Evolutionary conservation across 53 echinoderm and acorn worm species (phyloP).

Genomic region (Echinarachnius parma): DNA sequence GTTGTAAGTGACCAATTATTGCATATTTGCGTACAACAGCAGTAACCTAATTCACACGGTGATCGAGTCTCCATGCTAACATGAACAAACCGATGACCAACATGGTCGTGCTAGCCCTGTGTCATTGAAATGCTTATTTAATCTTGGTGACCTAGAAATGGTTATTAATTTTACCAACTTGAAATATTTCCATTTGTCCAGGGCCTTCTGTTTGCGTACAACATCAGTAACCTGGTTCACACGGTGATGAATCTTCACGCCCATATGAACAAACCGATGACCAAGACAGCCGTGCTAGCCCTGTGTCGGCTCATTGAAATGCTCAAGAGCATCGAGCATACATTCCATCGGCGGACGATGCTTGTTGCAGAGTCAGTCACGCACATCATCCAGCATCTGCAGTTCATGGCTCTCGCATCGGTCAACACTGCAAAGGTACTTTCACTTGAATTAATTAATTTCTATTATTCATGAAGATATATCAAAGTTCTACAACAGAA

Average conservation of each 20-base stretch:
- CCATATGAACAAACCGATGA: conserved; percentile 94
- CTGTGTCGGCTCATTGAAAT: conserved; percentile 92
- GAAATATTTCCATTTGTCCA: conserved; percentile 38
- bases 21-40: conserved; percentile 91
- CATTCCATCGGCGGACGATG: conserved; percentile 96
- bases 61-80: conserved; percentile 95
- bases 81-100: conserved; percentile 96
- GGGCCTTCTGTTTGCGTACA: conserved; percentile 91
- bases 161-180: neutral
- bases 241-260: conserved; percentile 97
- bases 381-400: conserved; percentile 92
- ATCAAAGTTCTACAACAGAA: too few species aligned
- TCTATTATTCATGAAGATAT: too few species aligned
- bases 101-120: conserved; percentile 88
- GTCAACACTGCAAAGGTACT: conserved; percentile 91
- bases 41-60: conserved; percentile 81
- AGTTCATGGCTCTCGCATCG: conserved; percentile 85
- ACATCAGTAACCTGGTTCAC: conserved; percentile 81
- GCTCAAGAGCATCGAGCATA: conserved; percentile 96
- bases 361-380: conserved; percentile 94
- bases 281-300: conserved; percentile 91
- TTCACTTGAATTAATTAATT: too few species aligned
- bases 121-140: conserved; percentile 93
- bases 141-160: too few species aligned
- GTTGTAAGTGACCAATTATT: too few species aligned